Evolutionary conservation across 2,797 vertebrate species (phyloP).

Genomic region (Tenualosa ilisha): DNA sequence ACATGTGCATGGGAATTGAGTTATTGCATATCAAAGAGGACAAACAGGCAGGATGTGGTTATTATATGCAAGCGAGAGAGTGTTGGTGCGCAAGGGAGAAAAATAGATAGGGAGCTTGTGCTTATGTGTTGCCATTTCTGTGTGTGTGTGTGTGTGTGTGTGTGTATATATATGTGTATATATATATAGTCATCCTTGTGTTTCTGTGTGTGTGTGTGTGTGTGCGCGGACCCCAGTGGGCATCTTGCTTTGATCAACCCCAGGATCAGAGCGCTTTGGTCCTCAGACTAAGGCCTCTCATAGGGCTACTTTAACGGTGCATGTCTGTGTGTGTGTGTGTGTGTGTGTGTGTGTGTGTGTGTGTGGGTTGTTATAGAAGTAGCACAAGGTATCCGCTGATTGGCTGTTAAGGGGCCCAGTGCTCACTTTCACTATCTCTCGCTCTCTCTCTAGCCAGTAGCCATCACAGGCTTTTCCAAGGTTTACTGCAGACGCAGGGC

Average conservation of each 20-base stretch:
- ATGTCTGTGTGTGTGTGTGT: too few species aligned
- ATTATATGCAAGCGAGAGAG: neutral
- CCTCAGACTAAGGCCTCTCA: neutral
- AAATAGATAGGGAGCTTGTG: neutral
- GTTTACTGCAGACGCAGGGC: conserved; percentile 19
- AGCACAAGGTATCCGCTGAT: neutral
- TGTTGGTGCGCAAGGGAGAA: neutral
- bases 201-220: neutral
- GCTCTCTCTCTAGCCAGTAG: neutral
- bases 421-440: neutral
- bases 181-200: neutral
- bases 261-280: conserved; percentile 13
- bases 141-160: neutral
- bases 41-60: conserved; percentile 10
- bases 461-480: conserved; percentile 19
- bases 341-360: too few species aligned
- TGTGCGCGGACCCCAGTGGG: neutral
- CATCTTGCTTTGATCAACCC: neutral
- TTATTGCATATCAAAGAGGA: conserved; percentile 24
- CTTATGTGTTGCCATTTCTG: neutral
- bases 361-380: neutral
- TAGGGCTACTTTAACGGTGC: conserved; percentile 1
- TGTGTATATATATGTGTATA: neutral
- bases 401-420: neutral
- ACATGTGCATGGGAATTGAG: conserved; percentile 9